A percentile compares a stretch with the other conserved stretches of the same genome.
Evolutionary conservation across 2,113 vertebrate genomes (phyloP).

Genomic region (Cavia porcellus): DNA sequence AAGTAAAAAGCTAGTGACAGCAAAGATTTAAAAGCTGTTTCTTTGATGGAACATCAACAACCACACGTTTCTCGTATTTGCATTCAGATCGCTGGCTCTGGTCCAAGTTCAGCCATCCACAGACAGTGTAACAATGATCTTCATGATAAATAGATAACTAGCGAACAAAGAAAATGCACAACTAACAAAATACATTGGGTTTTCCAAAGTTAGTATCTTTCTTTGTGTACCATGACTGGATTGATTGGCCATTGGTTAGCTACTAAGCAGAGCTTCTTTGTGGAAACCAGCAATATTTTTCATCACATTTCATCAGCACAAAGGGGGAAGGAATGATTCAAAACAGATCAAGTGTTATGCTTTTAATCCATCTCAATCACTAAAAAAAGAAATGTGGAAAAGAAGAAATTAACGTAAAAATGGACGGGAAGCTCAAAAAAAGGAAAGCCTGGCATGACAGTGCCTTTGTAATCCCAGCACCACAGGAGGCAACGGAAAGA

Average conservation of each 20-base stretch:
- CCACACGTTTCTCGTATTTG: not conserved
- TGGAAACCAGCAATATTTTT: not conserved
- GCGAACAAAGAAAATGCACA: not conserved
- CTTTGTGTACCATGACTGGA: not conserved
- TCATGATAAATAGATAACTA: not conserved
- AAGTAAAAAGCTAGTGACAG: fast-evolving
- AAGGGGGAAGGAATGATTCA: not conserved
- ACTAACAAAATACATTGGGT: not conserved
- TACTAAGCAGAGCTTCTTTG: not conserved
- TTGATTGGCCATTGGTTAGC: not conserved
- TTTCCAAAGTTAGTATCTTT: not conserved
- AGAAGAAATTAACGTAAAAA: not conserved
- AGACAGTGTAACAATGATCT: not conserved
- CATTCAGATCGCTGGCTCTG: not conserved
- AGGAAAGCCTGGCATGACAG: not conserved
- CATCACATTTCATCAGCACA: not conserved
- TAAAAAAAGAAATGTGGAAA: not conserved
- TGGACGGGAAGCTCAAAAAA: not conserved
- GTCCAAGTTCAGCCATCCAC: not conserved
- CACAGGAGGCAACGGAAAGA: not conserved
- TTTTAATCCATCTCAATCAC: not conserved
- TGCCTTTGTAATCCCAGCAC: not conserved
- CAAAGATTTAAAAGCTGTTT: not conserved
- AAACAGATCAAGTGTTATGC: not conserved
- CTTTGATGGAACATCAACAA: not conserved